These are phyloP conservation scores for Amphiura filiformis DNA, from an alignment of 35 echinoderm and acorn worm genomes.

Conservation along the genomic window DNA sequence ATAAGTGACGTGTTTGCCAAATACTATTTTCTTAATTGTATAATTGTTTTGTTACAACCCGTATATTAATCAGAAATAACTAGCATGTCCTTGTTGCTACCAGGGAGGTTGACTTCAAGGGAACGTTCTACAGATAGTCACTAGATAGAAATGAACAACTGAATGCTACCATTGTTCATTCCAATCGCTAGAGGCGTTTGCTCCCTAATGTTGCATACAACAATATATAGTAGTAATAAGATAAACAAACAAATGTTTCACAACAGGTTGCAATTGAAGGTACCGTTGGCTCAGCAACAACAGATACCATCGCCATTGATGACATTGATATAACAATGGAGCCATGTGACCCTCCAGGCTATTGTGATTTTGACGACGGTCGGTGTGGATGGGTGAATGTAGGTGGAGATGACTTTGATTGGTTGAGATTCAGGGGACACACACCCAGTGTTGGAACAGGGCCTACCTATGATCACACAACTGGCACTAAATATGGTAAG, in stretches of 20 bases:
- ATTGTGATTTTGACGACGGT: constrained; percentile 81
- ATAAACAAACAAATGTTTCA: not conserved
- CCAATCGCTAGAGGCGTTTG: too few relatives aligned
- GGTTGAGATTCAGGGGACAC: constrained; percentile 43
- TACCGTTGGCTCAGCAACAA: not conserved
- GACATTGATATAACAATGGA: constrained; percentile 37
- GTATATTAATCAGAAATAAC: too few relatives aligned
- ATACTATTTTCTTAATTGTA: too few relatives aligned
- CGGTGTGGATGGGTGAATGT: constrained; percentile 77
- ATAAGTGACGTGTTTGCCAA: too few relatives aligned
- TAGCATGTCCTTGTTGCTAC: too few relatives aligned
- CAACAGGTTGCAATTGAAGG: constrained; percentile 40
- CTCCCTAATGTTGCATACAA: not conserved
- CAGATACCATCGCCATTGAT: constrained; percentile 52
- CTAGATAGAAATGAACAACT: too few relatives aligned
- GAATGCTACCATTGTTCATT: too few relatives aligned
- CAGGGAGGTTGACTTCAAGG: too few relatives aligned
- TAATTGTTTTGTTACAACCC: too few relatives aligned
- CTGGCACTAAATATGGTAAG: constrained; percentile 15
- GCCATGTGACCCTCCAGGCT: constrained; percentile 29
- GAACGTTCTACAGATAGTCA: too few relatives aligned
- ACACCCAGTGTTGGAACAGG: constrained; percentile 56
- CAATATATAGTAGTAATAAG: not conserved
- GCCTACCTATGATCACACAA: constrained; percentile 67
- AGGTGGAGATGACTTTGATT: constrained; percentile 77